Evolutionary conservation across 2,113 vertebrate genomes (phyloP), one percentile per base, ranked within the genome.

Genomic region (Ondatra zibethicus): DNA sequence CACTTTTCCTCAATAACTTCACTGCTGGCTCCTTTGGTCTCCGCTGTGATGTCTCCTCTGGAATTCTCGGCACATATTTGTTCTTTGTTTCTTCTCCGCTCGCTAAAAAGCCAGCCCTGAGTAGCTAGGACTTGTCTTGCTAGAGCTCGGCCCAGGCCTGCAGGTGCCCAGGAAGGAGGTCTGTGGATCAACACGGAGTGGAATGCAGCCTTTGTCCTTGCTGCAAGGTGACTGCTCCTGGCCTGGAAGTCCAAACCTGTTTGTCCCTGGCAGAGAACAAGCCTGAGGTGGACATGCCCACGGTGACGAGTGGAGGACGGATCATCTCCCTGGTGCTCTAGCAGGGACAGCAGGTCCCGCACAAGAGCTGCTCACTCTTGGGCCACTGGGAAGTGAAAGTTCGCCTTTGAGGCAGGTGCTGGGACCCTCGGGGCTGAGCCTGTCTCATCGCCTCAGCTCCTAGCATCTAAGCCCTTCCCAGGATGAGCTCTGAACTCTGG

Each of bases 81-180:
- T n/a, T 17, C 21, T 78, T 68, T 45, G 47, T 86, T 55, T 36
- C 81, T 16, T 63, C 61, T 72, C 23, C 4, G 19, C 13, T 72
- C 17, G 6, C n/a, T 75, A n/a, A 78, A 42, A 63, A 13, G 14
- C 7, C 50, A 76, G 33, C 25, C 16, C 1, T 0, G 0, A 36
- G 58, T 50, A 45, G 27, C 11, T 42, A 31, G 66, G 42, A 39
- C 21, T 9, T 39, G 4, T 50, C 52, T 16, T 75, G 21, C 13
- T 2, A 25, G 76, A 66, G 17, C 52, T 70, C 19, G 52, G 42
- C 36, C 92, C 25, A 17, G 92, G 33, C 13, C 39, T 31, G 39
- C 36, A 25, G 33, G 55, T 76, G 16, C 75, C 23, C n/a, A 5
- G 70, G 77, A 86, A 84, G 31, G 70, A 80, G 31, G 14, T 68